Base-by-base conservation (phyloP, 92 coral and sea anemone genomes). In the Metridium senile region DNA sequence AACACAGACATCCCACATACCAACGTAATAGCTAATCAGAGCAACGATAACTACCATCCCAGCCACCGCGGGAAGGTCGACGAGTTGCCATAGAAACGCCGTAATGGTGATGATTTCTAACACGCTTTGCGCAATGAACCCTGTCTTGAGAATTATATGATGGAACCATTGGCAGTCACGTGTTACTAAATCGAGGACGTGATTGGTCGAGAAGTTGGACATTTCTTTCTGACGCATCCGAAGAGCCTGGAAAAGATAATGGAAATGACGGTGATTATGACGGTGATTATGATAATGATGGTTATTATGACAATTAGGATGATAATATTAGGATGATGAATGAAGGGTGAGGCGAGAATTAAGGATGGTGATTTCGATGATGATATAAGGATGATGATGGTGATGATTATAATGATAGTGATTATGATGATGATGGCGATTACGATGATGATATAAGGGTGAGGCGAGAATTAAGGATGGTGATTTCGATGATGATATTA, bases 1-100 rank as follows among this genome's bases (percentile, higher is more conserved):
- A 69, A 87, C 65, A 54, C 97, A 91, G 35, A 91, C 90, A 58
- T 91, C 97, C 97, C 97, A 91, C 89, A 88, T 85, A 0, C 93
- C 93, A 18, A 91, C 78, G 70, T 91, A 91, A 58, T 89, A 91
- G 35, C 90, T 93, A 72, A 91, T 57, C 49, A 91, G 82, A 61
- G 89, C 65, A 53, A 88, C 73, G 45, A 91, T 47, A 53, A 91
- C 85, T 28, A 89, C 80, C 52, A 88, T 89, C 46, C 97, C 97
- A 25, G 97, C 62, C 49, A 91, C 71, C 0, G 97, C 92, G 61
- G 90, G 97, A 67, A 91, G 89, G 17, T 92, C 97, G 59, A 91
- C 66, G 19, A 91, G 90, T 76, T 88, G 87, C 97, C 97, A 91
- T 33, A 88, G 83, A 10, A 91, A 86, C 49, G 86, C 90, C 25